Base-by-base conservation (phyloP, 2,888 invertebrate species). In the Latheticus oryzae region DNA sequence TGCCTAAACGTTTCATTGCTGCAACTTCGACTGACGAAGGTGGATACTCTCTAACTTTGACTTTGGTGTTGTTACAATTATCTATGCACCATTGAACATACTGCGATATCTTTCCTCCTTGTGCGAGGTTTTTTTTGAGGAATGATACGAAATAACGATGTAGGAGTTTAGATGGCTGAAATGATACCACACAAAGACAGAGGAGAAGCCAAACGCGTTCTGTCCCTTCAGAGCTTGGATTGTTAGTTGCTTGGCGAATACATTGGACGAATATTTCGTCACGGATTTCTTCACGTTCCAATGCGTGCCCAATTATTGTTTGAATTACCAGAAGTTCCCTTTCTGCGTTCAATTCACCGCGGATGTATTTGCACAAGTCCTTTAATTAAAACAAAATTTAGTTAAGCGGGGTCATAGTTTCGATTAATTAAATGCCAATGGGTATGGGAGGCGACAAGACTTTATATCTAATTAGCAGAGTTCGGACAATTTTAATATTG, bases 61-160 rank as follows among this genome's bases (percentile, higher is more conserved):
- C 89, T 76, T 93, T 90, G 2, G 90, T 91, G 61, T 92, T 92
- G 63, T 93, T 88, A 69, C 95, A 92, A 81, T 96, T 95, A 73
- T 95, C 95, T 47, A 95, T 83, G 75, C 95, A 95, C 92, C 95
- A 95, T 77, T 94, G 92, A 5, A 95, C 94, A 74, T 94, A 95
- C 76, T 95, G 94, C 3, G 87, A 82, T 12, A 90, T 79, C 70
- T 87, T 86, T 2, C 88, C 88, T 37, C 87, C 87, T 43, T 85
- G 80, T n/a, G 83, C 80, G 13, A 88, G 73, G 74, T 86, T 89
- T 74, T 89, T 88, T 69, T 86, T 86, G 40, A 92, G 78, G 74
- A 90, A 91, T 8, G 89, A 88, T 17, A 89, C 83, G 66, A 90
- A 88, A 79, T 93, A 92, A 73, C 91, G 90, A 72, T 87, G 86